Conservation (phyloP, 2,888 invertebrate species). For the Agriopis leucophaearia region DNA sequence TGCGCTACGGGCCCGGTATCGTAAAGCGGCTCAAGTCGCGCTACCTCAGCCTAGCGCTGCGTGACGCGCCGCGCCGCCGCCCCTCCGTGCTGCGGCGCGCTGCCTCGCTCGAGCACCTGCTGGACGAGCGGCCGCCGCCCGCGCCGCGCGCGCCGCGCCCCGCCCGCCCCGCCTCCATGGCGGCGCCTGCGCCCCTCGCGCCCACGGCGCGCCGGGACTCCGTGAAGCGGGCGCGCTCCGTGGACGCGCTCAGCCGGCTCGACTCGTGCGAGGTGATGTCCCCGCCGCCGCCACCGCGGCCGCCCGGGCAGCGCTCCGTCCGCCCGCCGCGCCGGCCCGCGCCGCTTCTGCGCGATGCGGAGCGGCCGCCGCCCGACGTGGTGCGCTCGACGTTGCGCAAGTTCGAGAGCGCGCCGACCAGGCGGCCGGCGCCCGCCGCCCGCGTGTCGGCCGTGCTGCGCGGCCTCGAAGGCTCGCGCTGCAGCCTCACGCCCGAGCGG, state of each 20-base stretch:
- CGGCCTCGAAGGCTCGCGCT: conserved; percentile 66
- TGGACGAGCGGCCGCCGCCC: conserved; percentile 88
- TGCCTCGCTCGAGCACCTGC: conserved; percentile 93
- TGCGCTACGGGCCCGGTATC: conserved; percentile 96
- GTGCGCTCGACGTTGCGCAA: conserved; percentile 94
- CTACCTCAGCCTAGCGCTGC: conserved; percentile 93
- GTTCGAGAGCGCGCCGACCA: conserved; percentile 90
- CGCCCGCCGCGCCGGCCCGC: conserved; percentile 75
- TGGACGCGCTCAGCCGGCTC: conserved; percentile 92
- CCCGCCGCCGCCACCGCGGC: conserved; percentile 54
- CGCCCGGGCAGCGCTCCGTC: conserved; percentile 79
- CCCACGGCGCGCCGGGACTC: conserved; percentile 83
- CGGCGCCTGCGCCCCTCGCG: conserved; percentile 57
- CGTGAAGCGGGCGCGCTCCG: conserved; percentile 94
- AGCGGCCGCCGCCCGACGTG: conserved; percentile 94
- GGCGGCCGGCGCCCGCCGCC: conserved; percentile 82
- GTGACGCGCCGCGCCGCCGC: conserved; percentile 90
- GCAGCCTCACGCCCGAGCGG: conserved; percentile 71
- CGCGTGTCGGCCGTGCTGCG: conserved; percentile 77
- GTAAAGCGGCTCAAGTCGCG: conserved; percentile 95
- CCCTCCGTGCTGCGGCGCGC: conserved; percentile 92
- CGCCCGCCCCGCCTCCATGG: conserved; percentile 65
- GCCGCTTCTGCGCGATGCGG: conserved; percentile 84
- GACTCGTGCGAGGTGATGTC: conserved; percentile 87
- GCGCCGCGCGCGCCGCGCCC: conserved; percentile 52